Conservation (phyloP, 2,797 vertebrate genomes). For the Eospalax fontanierii region DNA sequence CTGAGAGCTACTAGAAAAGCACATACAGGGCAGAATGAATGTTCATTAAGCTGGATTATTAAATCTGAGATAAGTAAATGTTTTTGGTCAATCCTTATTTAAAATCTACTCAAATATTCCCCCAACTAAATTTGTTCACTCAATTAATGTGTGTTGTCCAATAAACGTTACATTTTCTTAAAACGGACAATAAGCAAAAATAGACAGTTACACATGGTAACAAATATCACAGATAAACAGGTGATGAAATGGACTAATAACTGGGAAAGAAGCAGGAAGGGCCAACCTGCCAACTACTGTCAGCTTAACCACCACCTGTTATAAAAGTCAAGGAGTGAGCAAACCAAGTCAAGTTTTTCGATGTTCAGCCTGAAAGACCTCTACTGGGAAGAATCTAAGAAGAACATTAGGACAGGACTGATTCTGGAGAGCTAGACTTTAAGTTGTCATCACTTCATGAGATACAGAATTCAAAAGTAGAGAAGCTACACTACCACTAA, state of each 20-base stretch:
- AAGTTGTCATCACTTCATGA: background rate
- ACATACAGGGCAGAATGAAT: background rate
- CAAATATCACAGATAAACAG: background rate
- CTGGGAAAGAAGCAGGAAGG: background rate
- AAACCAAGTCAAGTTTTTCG: background rate
- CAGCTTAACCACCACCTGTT: background rate
- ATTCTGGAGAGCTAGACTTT: slow-evolving; percentile 18
- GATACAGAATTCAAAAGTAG: background rate
- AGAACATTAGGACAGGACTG: background rate
- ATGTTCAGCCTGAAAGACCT: background rate
- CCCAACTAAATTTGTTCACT: background rate
- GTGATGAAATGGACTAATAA: background rate
- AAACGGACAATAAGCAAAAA: background rate
- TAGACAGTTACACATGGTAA: background rate
- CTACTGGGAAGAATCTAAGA: slow-evolving; percentile 6
- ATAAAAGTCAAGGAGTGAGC: background rate
- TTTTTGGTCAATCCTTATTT: background rate
- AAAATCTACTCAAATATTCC: slow-evolving; percentile 6
- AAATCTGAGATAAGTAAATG: background rate
- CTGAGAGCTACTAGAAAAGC: background rate
- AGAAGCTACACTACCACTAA: background rate
- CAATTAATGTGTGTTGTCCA: background rate
- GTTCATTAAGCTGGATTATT: background rate
- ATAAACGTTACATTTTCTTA: background rate
- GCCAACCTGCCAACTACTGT: background rate